Conservation (phyloP, 1,140 invertebrate species). For the Venustaconcha ellipsiformis region DNA sequence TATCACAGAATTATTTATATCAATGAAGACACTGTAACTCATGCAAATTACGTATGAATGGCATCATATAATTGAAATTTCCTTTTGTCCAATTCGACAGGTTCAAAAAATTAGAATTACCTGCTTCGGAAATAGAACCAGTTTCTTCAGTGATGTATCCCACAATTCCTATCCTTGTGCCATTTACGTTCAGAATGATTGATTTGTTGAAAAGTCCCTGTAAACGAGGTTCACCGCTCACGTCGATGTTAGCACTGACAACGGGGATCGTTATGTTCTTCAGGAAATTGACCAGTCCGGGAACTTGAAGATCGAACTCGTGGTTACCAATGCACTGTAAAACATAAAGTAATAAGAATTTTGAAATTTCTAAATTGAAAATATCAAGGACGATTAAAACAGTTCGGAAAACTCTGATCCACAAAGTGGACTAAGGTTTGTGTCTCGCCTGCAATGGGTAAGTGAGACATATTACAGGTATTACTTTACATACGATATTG, state of each 20-base stretch:
- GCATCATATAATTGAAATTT: too few relatives aligned
- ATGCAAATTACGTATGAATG: too few relatives aligned
- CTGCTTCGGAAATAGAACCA: slow-evolving; percentile 57
- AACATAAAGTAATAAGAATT: slow-evolving; percentile 2
- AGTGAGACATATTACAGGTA: too few relatives aligned
- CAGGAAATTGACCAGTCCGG: slow-evolving; percentile 82
- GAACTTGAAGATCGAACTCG: slow-evolving; percentile 87
- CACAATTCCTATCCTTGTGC: slow-evolving; percentile 82
- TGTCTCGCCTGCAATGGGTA: too few relatives aligned
- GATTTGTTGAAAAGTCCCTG: slow-evolving; percentile 74
- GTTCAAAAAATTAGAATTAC: slow-evolving; percentile 19
- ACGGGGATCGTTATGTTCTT: slow-evolving; percentile 79
- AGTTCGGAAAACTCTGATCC: too few relatives aligned
- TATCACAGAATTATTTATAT: too few relatives aligned
- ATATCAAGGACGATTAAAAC: too few relatives aligned
- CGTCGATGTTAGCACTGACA: slow-evolving; percentile 82
- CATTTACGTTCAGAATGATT: slow-evolving; percentile 75
- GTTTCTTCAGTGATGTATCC: slow-evolving; percentile 90
- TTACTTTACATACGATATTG: too few relatives aligned
- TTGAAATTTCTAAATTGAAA: too few relatives aligned
- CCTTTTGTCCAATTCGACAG: not conserved
- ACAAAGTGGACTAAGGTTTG: too few relatives aligned
- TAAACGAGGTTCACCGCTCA: slow-evolving; percentile 76
- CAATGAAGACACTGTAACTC: too few relatives aligned
- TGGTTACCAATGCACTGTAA: slow-evolving; percentile 89